phyloP scores from a whole-genome alignment of 1,140 invertebrate genomes.

The Ephestia elutella region DNA sequence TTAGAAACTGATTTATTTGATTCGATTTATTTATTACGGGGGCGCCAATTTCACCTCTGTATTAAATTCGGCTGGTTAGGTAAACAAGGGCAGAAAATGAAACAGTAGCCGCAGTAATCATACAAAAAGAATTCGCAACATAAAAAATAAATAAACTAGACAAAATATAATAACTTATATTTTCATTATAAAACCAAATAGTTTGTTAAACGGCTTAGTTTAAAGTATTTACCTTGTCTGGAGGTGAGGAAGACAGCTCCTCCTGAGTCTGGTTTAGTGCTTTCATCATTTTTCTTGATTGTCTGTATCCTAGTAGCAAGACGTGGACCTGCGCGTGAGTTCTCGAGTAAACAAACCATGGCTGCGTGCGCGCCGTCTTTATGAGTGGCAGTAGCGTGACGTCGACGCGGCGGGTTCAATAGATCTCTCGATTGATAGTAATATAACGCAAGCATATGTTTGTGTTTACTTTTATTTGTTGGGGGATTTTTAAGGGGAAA shows the following conservation, averaged over 20 bases:
- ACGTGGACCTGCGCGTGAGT: background rate
- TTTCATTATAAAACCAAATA: too few relatives aligned
- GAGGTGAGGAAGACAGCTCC: conserved; percentile 33
- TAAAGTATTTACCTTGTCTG: conserved; percentile 28
- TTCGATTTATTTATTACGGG: too few relatives aligned
- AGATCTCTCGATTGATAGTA: background rate
- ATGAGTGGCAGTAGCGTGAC: conserved; percentile 10
- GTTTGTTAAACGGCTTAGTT: too few relatives aligned
- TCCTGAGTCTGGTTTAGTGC: conserved; percentile 6
- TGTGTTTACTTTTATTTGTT: conserved; percentile 1
- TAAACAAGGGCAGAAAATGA: too few relatives aligned
- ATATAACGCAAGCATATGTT: background rate
- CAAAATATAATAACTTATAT: too few relatives aligned
- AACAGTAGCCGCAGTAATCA: too few relatives aligned
- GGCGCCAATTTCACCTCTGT: too few relatives aligned
- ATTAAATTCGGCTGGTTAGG: too few relatives aligned
- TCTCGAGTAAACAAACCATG: conserved; percentile 18
- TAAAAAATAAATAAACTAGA: too few relatives aligned
- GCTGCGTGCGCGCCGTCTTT: conserved; percentile 21
- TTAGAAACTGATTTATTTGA: too few relatives aligned
- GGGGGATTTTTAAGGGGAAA: background rate
- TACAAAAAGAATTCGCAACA: too few relatives aligned
- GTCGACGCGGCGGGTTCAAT: conserved; percentile 4
- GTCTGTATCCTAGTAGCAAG: background rate
- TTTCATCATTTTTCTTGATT: conserved; percentile 2